phyloP scores from a whole-genome alignment of 2,888 invertebrate genomes.

The Helleia helle region DNA sequence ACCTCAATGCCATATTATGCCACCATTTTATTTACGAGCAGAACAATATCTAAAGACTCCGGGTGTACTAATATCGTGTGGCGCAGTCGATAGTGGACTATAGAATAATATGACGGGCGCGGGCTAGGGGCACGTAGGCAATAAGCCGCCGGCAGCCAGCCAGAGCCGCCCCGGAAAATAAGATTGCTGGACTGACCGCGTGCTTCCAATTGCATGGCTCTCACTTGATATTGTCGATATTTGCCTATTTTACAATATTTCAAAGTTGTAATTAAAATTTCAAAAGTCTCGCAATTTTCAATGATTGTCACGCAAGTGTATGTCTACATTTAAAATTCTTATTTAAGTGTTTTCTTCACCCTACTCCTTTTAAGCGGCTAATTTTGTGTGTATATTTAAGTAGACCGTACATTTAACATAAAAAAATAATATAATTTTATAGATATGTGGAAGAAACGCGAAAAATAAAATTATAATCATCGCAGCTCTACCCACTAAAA shows the following conservation, averaged over 20 bases:
- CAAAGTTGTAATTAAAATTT: too few species aligned
- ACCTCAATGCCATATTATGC: slow-evolving; percentile 13
- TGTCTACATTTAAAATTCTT: too few species aligned
- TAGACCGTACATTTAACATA: too few species aligned
- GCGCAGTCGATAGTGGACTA: slow-evolving; percentile 61
- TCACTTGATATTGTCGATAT: slow-evolving; percentile 7
- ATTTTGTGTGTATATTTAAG: too few species aligned
- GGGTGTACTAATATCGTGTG: slow-evolving; percentile 68
- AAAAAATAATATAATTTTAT: too few species aligned
- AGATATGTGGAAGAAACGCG: too few species aligned
- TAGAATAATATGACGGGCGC: slow-evolving; percentile 70
- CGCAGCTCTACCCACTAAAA: too few species aligned
- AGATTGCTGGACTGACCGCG: slow-evolving; percentile 56
- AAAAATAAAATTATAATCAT: too few species aligned
- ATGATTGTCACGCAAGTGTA: too few species aligned
- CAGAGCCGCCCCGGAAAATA: slow-evolving; percentile 61
- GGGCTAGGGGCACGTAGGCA: slow-evolving; percentile 67
- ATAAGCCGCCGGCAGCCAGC: slow-evolving; percentile 65
- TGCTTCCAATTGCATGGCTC: slow-evolving; percentile 34
- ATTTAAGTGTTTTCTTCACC: too few species aligned
- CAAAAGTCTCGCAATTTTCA: too few species aligned
- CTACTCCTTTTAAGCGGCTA: too few species aligned
- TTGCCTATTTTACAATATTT: slow-evolving; percentile 7
- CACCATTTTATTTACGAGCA: slow-evolving; percentile 62
- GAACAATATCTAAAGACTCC: slow-evolving; percentile 58